Conservation (phyloP, 2,888 invertebrate genomes). For the Pomacea canaliculata region DNA sequence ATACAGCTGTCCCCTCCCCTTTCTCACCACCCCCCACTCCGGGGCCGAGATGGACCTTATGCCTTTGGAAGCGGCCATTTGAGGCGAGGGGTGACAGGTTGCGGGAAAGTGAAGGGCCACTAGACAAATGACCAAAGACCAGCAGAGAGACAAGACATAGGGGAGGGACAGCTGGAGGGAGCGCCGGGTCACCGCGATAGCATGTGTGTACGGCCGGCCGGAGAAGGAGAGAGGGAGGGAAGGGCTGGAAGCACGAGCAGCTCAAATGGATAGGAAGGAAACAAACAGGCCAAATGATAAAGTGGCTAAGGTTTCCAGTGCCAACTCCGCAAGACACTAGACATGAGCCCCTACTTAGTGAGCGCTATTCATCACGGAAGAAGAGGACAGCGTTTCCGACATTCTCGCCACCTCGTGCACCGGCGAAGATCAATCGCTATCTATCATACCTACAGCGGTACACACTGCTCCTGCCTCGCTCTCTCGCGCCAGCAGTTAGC, state of each 20-base stretch:
- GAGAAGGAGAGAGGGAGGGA: not conserved
- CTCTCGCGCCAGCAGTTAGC: not conserved
- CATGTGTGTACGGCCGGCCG: not conserved
- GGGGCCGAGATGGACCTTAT: no score
- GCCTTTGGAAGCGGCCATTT: not conserved
- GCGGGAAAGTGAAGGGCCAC: not conserved
- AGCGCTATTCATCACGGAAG: conserved; percentile 19
- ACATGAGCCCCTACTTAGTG: conserved; percentile 25
- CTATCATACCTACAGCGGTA: not conserved
- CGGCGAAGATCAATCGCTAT: not conserved
- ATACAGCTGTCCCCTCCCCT: no score
- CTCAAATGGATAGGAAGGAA: conserved; percentile 7
- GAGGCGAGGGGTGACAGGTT: conserved; percentile 1
- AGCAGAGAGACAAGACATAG: not conserved
- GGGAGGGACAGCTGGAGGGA: not conserved
- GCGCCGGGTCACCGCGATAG: not conserved
- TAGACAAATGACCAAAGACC: not conserved
- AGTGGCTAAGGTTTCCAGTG: conserved; percentile 11
- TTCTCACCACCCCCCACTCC: no score
- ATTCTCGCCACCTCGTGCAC: not conserved
- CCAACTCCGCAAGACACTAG: conserved; percentile 6
- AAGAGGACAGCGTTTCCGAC: conserved; percentile 3
- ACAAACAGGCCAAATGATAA: conserved; percentile 14
- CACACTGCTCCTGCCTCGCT: not conserved
- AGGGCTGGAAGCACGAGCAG: not conserved